Conservation (phyloP, 2,797 vertebrate species). For the Notoglanidium macrostoma region DNA sequence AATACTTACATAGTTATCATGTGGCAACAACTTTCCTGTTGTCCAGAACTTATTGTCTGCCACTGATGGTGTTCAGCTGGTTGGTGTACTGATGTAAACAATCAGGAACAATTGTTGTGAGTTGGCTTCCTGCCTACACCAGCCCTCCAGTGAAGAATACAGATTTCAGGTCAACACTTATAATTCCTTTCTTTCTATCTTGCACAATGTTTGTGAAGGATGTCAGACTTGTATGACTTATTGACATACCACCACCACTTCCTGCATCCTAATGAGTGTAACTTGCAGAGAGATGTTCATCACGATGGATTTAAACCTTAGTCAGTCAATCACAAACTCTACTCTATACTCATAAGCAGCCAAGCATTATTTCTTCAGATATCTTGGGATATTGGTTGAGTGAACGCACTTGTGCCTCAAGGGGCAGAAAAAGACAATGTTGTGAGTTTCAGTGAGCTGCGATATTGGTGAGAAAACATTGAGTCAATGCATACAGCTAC, state of each 20-base stretch:
- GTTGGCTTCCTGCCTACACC: conserved; percentile 36
- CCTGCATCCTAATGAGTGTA: conserved; percentile 26
- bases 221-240: conserved; percentile 15
- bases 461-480: conserved; percentile 39
- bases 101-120: conserved; percentile 63
- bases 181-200: conserved; percentile 1
- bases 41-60: conserved; percentile 57
- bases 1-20: conserved; percentile 36
- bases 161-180: conserved; percentile 29
- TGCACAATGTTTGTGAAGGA: conserved; percentile 21
- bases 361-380: conserved; percentile 9
- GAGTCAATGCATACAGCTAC: conserved; percentile 29
- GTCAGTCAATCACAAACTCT: conserved; percentile 22
- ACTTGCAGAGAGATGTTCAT: conserved; percentile 9
- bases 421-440: conserved; percentile 23
- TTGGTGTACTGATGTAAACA: conserved; percentile 63
- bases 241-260: conserved; percentile 3
- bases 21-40: conserved; percentile 52
- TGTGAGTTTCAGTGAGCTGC: conserved; percentile 12
- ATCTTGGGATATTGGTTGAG: conserved; percentile 15
- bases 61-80: conserved; percentile 57
- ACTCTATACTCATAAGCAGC: background rate
- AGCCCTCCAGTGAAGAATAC: conserved; percentile 23
- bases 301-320: conserved; percentile 26
- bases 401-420: conserved; percentile 9